Evolutionary conservation across 2,113 vertebrate genomes (phyloP).

Genomic region (Mellivora capensis): DNA sequence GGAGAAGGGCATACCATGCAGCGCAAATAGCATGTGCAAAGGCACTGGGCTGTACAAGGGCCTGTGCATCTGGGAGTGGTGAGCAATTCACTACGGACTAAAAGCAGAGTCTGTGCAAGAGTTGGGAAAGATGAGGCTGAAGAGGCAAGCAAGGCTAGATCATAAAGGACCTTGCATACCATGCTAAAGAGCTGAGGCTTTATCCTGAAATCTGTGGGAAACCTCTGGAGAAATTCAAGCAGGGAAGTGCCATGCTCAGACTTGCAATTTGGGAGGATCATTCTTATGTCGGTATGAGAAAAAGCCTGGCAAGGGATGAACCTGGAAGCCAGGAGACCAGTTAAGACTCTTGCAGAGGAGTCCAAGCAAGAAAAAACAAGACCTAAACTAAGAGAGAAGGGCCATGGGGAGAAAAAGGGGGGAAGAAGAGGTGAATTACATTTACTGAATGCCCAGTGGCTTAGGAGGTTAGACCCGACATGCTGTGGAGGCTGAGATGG

Average conservation of each 20-base stretch:
- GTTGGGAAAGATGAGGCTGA: not conserved
- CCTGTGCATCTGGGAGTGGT: not conserved
- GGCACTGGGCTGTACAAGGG: not conserved
- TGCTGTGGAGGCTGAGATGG: not conserved
- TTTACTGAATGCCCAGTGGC: not conserved
- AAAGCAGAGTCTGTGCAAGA: not conserved
- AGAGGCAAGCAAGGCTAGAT: not conserved
- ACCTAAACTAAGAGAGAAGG: not conserved
- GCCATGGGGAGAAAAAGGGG: not conserved
- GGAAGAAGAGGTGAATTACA: not conserved
- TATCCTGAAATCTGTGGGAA: not conserved
- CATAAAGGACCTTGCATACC: not conserved
- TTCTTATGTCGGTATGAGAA: not conserved
- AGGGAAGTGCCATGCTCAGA: not conserved
- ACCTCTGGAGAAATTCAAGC: not conserved
- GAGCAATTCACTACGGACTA: not conserved
- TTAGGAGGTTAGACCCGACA: not conserved
- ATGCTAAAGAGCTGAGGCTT: not conserved
- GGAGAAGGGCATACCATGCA: not conserved
- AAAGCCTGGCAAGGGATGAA: not conserved
- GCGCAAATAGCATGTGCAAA: not conserved
- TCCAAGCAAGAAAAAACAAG: conserved; percentile 2
- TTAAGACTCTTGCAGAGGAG: not conserved
- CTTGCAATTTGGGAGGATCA: not conserved
- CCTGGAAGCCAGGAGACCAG: not conserved